phyloP scores from a whole-genome alignment of 2,797 vertebrate species.

The Gadopsis bispinosus region DNA sequence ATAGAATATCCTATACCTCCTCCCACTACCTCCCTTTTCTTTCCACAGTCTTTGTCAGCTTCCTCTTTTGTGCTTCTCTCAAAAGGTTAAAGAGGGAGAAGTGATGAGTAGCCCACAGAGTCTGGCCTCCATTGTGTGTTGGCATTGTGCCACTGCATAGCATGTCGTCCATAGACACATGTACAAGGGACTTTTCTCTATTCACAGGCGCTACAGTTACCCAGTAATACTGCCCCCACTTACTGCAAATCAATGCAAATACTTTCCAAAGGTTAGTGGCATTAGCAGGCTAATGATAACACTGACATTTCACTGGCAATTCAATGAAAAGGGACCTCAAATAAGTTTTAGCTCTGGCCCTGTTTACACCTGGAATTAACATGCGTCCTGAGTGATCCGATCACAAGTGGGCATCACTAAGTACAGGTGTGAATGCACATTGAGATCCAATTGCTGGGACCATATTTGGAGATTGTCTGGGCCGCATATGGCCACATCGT shows the following conservation, averaged over 20 bases:
- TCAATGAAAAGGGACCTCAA: constrained; percentile 8
- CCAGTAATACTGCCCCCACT: constrained; percentile 40
- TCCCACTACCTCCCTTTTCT: constrained; percentile 55
- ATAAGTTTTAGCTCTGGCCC: background rate
- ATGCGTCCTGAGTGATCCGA: no score
- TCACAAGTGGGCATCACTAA: no score
- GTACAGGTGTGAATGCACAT: no score
- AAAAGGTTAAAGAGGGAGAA: constrained; percentile 81
- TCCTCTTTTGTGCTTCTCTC: constrained; percentile 72
- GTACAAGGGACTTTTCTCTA: constrained; percentile 70
- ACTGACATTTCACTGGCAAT: constrained; percentile 5
- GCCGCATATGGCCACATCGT: no score
- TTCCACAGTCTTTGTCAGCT: constrained; percentile 66
- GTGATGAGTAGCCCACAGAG: constrained; percentile 73
- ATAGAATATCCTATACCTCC: constrained; percentile 45
- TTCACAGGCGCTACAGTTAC: constrained; percentile 60
- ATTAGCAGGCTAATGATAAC: constrained; percentile 27
- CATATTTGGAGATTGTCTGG: no score
- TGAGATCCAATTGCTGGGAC: no score
- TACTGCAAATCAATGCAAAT: constrained; percentile 63
- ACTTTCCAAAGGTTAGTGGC: constrained; percentile 12
- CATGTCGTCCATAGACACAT: constrained; percentile 69
- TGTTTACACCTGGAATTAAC: no score
- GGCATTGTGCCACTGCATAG: constrained; percentile 75
- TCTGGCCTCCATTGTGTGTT: constrained; percentile 74